These are phyloP conservation scores for Andrena hattorfiana DNA, from an alignment of 2,888 invertebrate species.

Conservation along the genomic window DNA sequence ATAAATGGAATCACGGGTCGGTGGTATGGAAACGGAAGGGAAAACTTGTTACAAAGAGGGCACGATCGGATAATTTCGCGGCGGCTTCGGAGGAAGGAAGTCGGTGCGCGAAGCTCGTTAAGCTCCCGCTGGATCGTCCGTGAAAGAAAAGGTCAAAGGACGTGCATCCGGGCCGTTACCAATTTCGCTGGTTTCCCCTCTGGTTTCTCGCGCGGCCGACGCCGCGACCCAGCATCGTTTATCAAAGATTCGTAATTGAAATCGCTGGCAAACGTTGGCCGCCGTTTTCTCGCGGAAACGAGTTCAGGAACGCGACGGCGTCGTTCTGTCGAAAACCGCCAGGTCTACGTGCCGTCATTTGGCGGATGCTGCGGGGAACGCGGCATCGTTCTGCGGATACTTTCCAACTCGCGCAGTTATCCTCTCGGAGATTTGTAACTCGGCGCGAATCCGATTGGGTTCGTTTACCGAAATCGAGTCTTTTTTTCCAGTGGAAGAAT, in stretches of 20 bases:
- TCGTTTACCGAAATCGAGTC: slow-evolving; percentile 13
- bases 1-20: no score
- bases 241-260: slow-evolving; percentile 33
- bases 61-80: slow-evolving; percentile 1
- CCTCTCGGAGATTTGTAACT: background rate
- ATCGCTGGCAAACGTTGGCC: slow-evolving; percentile 21
- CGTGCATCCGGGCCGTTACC: slow-evolving; percentile 13
- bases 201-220: background rate
- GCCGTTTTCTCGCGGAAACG: slow-evolving; percentile 1
- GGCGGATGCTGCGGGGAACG: background rate
- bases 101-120: background rate
- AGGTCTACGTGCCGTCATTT: background rate
- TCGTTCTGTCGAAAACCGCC: slow-evolving; percentile 18
- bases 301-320: slow-evolving; percentile 8
- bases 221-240: slow-evolving; percentile 1
- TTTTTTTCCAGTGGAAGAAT: slow-evolving; percentile 11
- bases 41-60: background rate
- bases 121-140: background rate
- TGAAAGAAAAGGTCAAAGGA: slow-evolving; percentile 19
- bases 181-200: background rate
- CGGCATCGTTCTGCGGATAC: slow-evolving; percentile 8
- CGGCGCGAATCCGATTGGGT: background rate
- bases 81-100: slow-evolving; percentile 2
- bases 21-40: background rate
- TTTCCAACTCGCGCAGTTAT: background rate